Conservation (phyloP, 2,113 vertebrate species). For the Sialia sialis region DNA sequence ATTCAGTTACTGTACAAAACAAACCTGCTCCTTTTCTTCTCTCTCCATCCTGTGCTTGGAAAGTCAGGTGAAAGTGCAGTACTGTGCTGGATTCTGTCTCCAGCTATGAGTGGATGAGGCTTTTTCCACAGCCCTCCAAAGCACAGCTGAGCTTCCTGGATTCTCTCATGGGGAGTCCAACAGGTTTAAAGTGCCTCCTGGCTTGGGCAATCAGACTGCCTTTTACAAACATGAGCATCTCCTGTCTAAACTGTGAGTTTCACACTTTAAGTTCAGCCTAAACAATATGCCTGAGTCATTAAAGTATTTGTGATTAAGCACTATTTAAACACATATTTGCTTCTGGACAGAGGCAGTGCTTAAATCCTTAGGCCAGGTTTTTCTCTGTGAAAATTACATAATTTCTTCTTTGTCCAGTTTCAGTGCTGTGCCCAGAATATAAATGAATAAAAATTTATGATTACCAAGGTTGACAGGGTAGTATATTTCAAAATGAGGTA, state of each 20-base stretch:
- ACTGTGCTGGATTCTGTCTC: not conserved
- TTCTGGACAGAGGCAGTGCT: not conserved
- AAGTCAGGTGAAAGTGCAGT: not conserved
- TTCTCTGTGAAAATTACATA: not conserved
- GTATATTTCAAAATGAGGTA: not conserved
- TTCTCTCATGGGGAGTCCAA: not conserved
- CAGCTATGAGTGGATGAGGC: not conserved
- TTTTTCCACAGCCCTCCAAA: not conserved
- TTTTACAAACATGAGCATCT: not conserved
- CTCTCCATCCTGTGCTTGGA: not conserved
- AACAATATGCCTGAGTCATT: not conserved
- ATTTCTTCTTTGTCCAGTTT: not conserved
- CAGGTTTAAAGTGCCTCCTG: not conserved
- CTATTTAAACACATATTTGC: not conserved
- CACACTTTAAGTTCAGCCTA: not conserved
- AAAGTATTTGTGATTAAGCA: not conserved
- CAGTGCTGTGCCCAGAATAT: not conserved
- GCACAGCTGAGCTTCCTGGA: not conserved
- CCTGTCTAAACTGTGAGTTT: not conserved
- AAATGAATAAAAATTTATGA: not conserved
- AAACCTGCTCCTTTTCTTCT: not conserved
- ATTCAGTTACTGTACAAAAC: not conserved
- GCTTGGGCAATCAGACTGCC: not conserved
- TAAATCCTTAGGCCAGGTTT: not conserved
- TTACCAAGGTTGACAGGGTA: not conserved